Evolutionary conservation across 1,140 invertebrate genomes (phyloP).

Genomic region (Drosophila littoralis): DNA sequence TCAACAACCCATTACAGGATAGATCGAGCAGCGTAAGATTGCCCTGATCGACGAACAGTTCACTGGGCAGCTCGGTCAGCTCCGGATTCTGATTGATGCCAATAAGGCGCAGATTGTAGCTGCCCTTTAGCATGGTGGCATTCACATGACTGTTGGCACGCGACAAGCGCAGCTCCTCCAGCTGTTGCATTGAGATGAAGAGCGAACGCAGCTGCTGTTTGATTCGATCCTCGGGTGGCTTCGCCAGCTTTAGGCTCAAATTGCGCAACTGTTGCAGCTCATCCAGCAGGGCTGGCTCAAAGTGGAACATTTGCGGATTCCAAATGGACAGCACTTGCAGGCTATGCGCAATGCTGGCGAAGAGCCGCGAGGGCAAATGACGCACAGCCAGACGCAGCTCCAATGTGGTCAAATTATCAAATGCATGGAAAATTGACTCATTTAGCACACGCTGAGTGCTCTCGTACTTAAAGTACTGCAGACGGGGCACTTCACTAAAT

Average conservation of each 20-base stretch:
- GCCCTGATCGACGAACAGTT: conserved; percentile 86
- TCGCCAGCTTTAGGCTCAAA: conserved; percentile 42
- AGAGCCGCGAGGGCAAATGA: conserved; percentile 36
- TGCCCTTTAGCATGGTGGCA: conserved; percentile 86
- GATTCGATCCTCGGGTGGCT: neutral
- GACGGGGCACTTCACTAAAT: conserved; percentile 46
- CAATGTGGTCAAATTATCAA: conserved; percentile 53
- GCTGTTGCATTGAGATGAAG: conserved; percentile 68
- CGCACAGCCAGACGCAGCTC: conserved; percentile 47
- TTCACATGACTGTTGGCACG: conserved; percentile 81
- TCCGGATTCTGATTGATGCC: conserved; percentile 86
- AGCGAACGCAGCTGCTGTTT: conserved; percentile 37
- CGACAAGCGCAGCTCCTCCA: conserved; percentile 85
- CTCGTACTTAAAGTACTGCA: conserved; percentile 58
- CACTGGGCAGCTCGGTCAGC: conserved; percentile 85
- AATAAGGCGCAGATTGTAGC: conserved; percentile 85
- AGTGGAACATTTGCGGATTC: conserved; percentile 54
- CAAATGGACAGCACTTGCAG: conserved; percentile 51
- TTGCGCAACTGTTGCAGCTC: conserved; percentile 60
- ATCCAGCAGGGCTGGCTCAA: conserved; percentile 35
- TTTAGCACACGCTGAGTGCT: conserved; percentile 44
- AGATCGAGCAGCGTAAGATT: conserved; percentile 86
- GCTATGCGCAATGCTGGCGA: conserved; percentile 44
- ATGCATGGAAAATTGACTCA: conserved; percentile 52
- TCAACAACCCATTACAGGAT: conserved; percentile 85